Evolutionary conservation across 1,140 invertebrate genomes (phyloP), one percentile per base, ranked within the genome.

Genomic region (Drosophila baimaii): DNA sequence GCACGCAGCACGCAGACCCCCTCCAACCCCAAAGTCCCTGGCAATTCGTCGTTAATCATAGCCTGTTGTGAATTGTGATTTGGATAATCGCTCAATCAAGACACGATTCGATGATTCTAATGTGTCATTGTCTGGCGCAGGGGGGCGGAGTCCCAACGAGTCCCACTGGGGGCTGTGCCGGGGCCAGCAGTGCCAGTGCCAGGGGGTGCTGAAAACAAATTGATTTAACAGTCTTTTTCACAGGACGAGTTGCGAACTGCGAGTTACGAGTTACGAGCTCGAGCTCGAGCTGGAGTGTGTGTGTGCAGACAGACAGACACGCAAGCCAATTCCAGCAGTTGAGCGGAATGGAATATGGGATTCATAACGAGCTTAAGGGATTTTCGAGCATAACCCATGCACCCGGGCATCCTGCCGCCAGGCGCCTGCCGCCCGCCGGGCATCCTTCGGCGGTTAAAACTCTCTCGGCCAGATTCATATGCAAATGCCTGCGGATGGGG

Each of bases 1-100:
- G 23, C 10, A 6, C n/a, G 29, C 33, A 13, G 56, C 19, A 2
- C 19, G 35, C 25, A 5, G 15, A 13, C 19, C 19, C 12, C 1
- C 15, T n/a, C 37, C 25, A 39, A 29, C 55, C 19, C 51, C 55
- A 15, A n/a, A n/a, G 8, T 13, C 25, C 12, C 6, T 8, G 17
- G 56, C 29, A 43, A 63, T 47, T 66, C 65, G 39, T 29, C 70
- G 59, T 73, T 71, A 73, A 61, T 73, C 70, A 72, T 73, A 51
- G 55, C 55, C 70, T 72, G 68, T 61, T 61, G 68, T 44, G 68
- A 73, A 61, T 73, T 72, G 55, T 72, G 44, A 68, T 78, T 86
- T 68, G 75, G 80, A 81, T 86, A 86, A 85, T 86, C 82, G 85
- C 82, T 86, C 82, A 85, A 85, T 85, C 82, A 81, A 59, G 76